These are phyloP conservation scores for Scalopus aquaticus DNA, from an alignment of 2,113 vertebrate genomes.

Conservation along the genomic window DNA sequence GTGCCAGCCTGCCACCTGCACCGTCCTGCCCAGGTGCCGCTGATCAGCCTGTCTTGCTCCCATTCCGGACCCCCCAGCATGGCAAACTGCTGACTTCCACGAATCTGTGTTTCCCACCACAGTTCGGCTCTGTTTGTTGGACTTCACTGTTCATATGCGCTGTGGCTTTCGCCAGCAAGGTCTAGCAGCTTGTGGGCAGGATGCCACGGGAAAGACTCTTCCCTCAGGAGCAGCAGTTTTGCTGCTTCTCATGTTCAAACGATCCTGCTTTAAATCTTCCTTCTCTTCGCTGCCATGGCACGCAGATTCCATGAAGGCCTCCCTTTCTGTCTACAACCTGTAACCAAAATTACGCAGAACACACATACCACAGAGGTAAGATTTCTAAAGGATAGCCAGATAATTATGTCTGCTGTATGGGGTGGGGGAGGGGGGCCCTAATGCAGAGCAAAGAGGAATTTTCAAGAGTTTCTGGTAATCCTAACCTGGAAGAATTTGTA, in stretches of 20 bases:
- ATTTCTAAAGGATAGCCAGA: background rate
- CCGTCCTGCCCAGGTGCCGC: background rate
- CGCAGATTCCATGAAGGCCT: background rate
- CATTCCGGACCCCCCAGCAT: background rate
- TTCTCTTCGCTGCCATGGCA: slow-evolving; percentile 1
- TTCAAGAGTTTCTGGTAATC: slow-evolving; percentile 36
- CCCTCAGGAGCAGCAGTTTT: slow-evolving; percentile 60
- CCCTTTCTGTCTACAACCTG: background rate
- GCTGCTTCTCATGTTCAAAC: slow-evolving; percentile 64
- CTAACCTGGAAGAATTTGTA: background rate
- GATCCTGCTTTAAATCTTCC: slow-evolving; percentile 59
- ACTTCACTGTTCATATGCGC: slow-evolving; percentile 60
- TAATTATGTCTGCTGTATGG: background rate
- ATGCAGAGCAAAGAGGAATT: slow-evolving; percentile 21
- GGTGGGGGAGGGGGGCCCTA: background rate
- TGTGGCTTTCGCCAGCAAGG: slow-evolving; percentile 65
- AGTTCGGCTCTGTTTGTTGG: slow-evolving; percentile 57
- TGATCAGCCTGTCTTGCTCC: background rate
- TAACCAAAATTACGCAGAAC: background rate
- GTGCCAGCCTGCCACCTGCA: background rate
- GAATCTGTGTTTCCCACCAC: slow-evolving; percentile 62
- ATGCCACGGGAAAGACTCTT: slow-evolving; percentile 61
- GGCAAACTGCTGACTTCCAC: slow-evolving; percentile 49
- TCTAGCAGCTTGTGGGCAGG: slow-evolving; percentile 65
- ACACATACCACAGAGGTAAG: background rate